Percentiles rank a stretch among this genome's conserved stretches.
These are phyloP conservation scores for Littorina saxatilis DNA, from an alignment of 1,140 invertebrate species.

Conservation along the genomic window DNA sequence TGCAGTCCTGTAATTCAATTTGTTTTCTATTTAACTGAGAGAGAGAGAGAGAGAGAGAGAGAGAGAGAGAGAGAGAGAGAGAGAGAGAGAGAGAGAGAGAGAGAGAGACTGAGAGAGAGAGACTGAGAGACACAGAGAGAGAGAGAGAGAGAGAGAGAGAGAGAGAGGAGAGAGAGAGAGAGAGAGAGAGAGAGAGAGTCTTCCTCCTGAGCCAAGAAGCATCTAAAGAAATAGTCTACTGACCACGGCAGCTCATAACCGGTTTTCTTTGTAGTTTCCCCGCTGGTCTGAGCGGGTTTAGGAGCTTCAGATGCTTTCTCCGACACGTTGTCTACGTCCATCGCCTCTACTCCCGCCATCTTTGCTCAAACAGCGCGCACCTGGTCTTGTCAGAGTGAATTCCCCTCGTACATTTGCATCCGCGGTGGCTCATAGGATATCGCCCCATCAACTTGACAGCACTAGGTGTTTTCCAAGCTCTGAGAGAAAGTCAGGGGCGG, in stretches of 20 bases:
- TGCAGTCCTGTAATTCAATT: too few relatives aligned
- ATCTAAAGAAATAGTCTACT: neutral
- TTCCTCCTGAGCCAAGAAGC: neutral
- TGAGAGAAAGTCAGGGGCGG: too few relatives aligned
- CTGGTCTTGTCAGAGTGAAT: neutral
- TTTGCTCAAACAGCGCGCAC: constrained; percentile 19
- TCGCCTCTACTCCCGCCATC: constrained; percentile 54
- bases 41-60: too few relatives aligned
- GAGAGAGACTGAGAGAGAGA: neutral
- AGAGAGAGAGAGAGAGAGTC: neutral
- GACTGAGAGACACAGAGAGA: neutral
- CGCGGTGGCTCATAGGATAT: too few relatives aligned
- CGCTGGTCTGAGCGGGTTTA: constrained; percentile 24
- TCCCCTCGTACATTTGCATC: too few relatives aligned
- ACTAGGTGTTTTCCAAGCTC: too few relatives aligned
- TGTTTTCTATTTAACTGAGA: too few relatives aligned
- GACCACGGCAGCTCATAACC: constrained; percentile 55
- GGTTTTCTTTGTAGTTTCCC: constrained; percentile 24
- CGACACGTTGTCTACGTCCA: constrained; percentile 39
- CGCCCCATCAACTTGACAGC: too few relatives aligned
- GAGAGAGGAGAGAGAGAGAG: neutral
- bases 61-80: neutral
- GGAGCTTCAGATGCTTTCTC: constrained; percentile 16
- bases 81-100: neutral
- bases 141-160: neutral